These are phyloP conservation scores for Thera obeliscata DNA, from an alignment of 2,888 invertebrate genomes.

Conservation along the genomic window DNA sequence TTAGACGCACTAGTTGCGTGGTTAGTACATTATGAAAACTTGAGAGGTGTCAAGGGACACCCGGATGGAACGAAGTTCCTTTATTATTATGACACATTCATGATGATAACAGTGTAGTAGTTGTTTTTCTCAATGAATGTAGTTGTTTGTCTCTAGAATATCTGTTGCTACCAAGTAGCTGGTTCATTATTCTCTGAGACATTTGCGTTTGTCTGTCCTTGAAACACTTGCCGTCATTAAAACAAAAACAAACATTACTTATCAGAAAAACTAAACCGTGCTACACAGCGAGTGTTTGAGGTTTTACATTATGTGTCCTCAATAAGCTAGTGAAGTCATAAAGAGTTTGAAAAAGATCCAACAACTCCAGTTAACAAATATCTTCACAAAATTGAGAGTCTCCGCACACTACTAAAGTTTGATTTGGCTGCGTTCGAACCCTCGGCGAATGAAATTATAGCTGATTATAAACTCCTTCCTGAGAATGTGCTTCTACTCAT, in stretches of 20 bases:
- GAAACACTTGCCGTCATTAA: background rate
- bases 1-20: too few relatives aligned
- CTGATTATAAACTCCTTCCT: constrained; percentile 88
- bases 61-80: too few relatives aligned
- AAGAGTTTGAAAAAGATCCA: too few relatives aligned
- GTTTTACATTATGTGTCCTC: background rate
- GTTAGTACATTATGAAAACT: too few relatives aligned
- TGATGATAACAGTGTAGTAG: constrained; percentile 49
- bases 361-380: too few relatives aligned
- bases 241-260: constrained; percentile 1
- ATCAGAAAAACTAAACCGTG: background rate
- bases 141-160: too few relatives aligned
- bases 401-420: constrained; percentile 92
- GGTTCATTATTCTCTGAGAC: constrained; percentile 8
- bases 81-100: constrained; percentile 40
- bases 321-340: too few relatives aligned
- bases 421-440: constrained; percentile 89
- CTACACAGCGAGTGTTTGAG: background rate
- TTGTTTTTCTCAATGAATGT: constrained; percentile 33
- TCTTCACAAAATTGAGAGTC: constrained; percentile 74
- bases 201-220: background rate
- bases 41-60: too few relatives aligned
- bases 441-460: constrained; percentile 85
- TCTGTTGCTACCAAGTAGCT: constrained; percentile 13
- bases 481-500: constrained; percentile 90